Evolutionary conservation across 2,113 vertebrate genomes (phyloP), one percentile per base, ranked within the genome.

Genomic region (Myotis yumanensis): DNA sequence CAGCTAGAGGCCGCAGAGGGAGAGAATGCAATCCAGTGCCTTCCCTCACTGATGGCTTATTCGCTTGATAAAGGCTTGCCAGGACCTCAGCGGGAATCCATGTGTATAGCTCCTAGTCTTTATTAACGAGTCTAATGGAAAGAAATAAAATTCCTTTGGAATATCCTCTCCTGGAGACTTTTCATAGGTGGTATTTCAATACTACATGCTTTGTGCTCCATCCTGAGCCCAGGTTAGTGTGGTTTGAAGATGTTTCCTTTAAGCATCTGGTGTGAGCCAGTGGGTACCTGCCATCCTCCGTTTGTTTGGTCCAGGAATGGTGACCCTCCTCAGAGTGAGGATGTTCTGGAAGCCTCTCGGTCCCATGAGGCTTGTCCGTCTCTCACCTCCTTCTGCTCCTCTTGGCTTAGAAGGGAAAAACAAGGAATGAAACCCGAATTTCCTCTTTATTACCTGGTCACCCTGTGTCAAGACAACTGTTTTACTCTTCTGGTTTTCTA

Each of bases 31-130:
- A 10, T n/a, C 48, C 20, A 40, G 80, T 7, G n/a, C 18, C 59
- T 66, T 85, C 76, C 32, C 15, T 93, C 40, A 22, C 0, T 40
- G 80, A 73, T 85, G 23, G 22, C 40, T 86, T 80, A 40, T 86
- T 93, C 69, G 62, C 46, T 71, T 46, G 43, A 75, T 77, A 59
- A 87, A 83, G 22, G 43, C 64, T 88, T 83, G 51, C 54, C 25
- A 59, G 91, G 25, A 54, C 52, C 79, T 80, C 22, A 10, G 89
- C 62, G 40, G 0, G 2, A 57, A 81, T 89, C 48, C n/a, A 14
- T 81, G 73, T 93, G 90, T 46, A 66, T 28, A 95, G 75, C 14
- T 28, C 62, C 82, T 89, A 12, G 46, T 92, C 90, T 96, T 95
- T 93, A 90, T 90, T 84, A 89, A 82, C 66, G 64, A 30, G 28